Evolutionary conservation across 2,113 vertebrate species (phyloP).

Genomic region (Furnarius figulus): DNA sequence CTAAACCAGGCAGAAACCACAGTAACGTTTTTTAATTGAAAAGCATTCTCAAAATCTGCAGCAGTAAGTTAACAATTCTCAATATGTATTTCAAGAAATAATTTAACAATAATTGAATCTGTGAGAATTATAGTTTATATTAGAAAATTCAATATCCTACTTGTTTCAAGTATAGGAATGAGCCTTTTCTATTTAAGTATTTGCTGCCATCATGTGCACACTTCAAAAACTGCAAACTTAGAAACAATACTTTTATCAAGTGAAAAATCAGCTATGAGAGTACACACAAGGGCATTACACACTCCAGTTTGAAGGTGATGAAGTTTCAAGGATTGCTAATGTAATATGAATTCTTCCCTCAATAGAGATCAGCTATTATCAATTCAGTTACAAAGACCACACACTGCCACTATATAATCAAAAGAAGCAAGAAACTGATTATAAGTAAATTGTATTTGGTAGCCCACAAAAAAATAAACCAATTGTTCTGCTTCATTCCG

Average conservation of each 20-base stretch:
- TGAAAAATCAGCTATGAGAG: neutral
- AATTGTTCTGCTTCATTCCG: neutral
- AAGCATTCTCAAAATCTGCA: neutral
- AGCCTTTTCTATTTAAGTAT: slow-evolving; percentile 1
- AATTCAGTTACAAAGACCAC: neutral
- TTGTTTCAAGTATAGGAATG: neutral
- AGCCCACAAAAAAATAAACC: neutral
- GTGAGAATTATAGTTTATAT: neutral
- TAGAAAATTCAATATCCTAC: neutral
- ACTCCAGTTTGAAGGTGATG: neutral
- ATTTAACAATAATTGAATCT: neutral
- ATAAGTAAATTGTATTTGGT: neutral
- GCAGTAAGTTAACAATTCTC: neutral
- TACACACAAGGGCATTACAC: neutral
- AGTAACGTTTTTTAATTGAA: neutral
- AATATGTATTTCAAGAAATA: neutral
- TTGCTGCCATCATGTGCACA: slow-evolving; percentile 74
- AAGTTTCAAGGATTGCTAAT: neutral
- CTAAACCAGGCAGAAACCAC: neutral
- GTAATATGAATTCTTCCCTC: neutral
- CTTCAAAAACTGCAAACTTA: slow-evolving; percentile 39
- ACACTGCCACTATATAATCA: neutral
- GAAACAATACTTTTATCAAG: neutral
- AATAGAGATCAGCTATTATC: neutral
- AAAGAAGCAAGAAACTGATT: neutral